Evolutionary conservation across 1,140 invertebrate species (phyloP).

Genomic region (Dinoponera quadriceps): DNA sequence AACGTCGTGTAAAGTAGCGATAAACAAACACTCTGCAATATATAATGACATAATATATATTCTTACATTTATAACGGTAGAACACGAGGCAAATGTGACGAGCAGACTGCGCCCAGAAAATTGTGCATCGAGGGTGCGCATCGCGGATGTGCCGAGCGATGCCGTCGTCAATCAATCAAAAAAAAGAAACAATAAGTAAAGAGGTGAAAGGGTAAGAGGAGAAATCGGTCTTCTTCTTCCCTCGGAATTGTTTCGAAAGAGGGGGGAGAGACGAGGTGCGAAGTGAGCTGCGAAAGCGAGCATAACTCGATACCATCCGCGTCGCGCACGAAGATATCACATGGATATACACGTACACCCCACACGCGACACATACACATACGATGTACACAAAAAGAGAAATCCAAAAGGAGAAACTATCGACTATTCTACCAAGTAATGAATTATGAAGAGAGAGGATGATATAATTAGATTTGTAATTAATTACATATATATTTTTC

Average conservation of each 20-base stretch:
- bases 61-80: conserved; percentile 79
- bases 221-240: conserved; percentile 1
- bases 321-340: conserved; percentile 25
- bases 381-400: conserved; percentile 61
- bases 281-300: background rate
- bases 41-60: conserved; percentile 79
- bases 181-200: too few species aligned
- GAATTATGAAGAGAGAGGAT: conserved; percentile 78
- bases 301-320: conserved; percentile 23
- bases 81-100: conserved; percentile 17
- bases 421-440: conserved; percentile 80
- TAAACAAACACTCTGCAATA: conserved; percentile 79
- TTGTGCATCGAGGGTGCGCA: background rate
- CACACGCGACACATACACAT: conserved; percentile 3
- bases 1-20: conserved; percentile 81
- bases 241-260: conserved; percentile 11
- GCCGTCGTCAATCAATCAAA: conserved; percentile 14
- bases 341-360: conserved; percentile 2
- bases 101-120: conserved; percentile 46
- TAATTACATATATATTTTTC: conserved; percentile 85
- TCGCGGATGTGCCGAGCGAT: conserved; percentile 43
- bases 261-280: background rate
- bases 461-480: conserved; percentile 86
- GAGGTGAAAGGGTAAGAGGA: background rate
- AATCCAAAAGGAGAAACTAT: conserved; percentile 74